Evolutionary conservation across 2,888 invertebrate species (phyloP), one percentile per base, ranked within the genome.

Genomic region (Standfussiana lucernea): DNA sequence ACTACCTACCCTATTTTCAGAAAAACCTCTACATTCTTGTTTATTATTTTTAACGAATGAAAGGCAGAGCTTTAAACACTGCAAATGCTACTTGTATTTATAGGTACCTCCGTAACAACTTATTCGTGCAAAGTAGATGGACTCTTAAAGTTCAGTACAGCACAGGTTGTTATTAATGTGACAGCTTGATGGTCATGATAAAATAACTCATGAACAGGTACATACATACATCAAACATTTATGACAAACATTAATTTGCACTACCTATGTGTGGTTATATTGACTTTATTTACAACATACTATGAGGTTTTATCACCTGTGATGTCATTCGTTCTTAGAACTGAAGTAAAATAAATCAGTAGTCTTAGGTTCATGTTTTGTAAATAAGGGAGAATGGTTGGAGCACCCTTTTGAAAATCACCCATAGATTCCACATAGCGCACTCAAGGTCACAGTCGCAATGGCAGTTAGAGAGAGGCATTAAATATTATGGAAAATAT

Each of bases 81-180:
- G n/a, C n/a, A 79, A 77, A 77, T 64, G 32, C 40, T 65, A 71
- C 56, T 70, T 70, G 47, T 10, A 42, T 50, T 59, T n/a, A 11
- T 7, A 71, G 7, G 11, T 42, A 18, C 28, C 10, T 40, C 40
- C 8, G n/a, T n/a, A n/a, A n/a, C 40, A 28, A 40, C n/a, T 62
- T 37, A 66, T 59, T 59, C 24, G 35, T 50, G 72, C 67, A 64
- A 75, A 75, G 28, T 77, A 42, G 67, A 72, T 45, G 50, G n/a
- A 50, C 40, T 73, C 77, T 80, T 77, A 82, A 80, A 82, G 68
- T 80, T 71, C 56, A 81, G 18, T 59, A 50, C 35, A n/a, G 21
- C 32, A 42, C 40, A 70, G 6, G 32, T 62, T 71, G 13, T 80
- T 64, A 82, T 82, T 82, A 68, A 71, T 71, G 66, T 82, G 83